Base-by-base conservation (phyloP, 2,888 invertebrate species). In the Philaethria dido region DNA sequence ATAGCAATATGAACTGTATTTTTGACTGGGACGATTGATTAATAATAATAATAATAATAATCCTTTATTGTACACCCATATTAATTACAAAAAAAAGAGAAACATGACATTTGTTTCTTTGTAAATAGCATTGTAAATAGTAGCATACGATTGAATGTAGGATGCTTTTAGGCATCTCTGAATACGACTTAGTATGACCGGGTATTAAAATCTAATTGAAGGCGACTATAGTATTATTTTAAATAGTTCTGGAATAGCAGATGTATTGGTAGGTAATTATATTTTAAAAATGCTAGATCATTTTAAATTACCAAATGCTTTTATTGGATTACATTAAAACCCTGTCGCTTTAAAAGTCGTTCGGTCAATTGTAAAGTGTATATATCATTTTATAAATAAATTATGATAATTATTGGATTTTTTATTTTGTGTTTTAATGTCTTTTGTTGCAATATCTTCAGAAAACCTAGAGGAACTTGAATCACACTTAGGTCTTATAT, bases 281-380 rank as follows among this genome's bases (percentile, higher is more conserved):
- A 67, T 68, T 67, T 59, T 54, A 68, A 57, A 64, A 70, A 55
- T 67, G 67, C 67, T 67, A 67, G 42, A 64, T 68, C 57, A 54
- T 70, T 69, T 69, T 50, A 48, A 64, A 57, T 64, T 47, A 60
- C 60, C 50, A 59, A 59, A 64, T 65, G 59, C 50, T 29, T 60
- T 66, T 48, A 48, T 64, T 65, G 62, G 72, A 72, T 74, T 74
- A 60, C 66, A 66, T 62, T 66, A 70, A 66, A 71, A 73, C 79
- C 81, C 83, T 78, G 83, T 80, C 84, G 80, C 82, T 80, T 83
- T 84, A 83, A 81, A 76, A 80, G 77, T 79, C 81, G 83, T 82
- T 82, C 75, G 84, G 89, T 90, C 89, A 89, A 90, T 88, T 92
- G 92, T 91, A 91, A 88, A 91, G 87, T 92, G 92, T 92, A 91